These are phyloP conservation scores for Sphaeramia orbicularis DNA, from an alignment of 2,797 vertebrate genomes.

Conservation along the genomic window DNA sequence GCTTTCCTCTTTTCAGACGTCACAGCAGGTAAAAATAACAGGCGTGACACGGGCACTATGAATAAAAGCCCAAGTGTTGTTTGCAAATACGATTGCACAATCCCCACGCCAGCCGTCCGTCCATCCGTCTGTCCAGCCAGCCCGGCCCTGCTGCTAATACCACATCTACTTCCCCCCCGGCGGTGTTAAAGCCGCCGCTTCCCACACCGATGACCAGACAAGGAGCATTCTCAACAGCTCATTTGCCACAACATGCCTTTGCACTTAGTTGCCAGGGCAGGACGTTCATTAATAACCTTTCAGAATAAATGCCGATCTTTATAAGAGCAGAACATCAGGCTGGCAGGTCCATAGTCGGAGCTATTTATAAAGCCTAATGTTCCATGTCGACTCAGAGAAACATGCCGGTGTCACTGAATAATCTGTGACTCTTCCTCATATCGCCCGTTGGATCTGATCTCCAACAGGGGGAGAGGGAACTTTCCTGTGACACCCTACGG, in stretches of 20 bases:
- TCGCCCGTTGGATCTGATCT: constrained; percentile 41
- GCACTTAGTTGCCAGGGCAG: constrained; percentile 83
- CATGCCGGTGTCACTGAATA: constrained; percentile 72
- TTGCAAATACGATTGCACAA: constrained; percentile 89
- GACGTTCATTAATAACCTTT: constrained; percentile 85
- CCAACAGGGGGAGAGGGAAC: constrained; percentile 32
- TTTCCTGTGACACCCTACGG: constrained; percentile 66
- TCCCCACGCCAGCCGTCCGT: constrained; percentile 68
- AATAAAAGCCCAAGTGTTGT: constrained; percentile 86
- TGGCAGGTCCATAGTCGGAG: constrained; percentile 76
- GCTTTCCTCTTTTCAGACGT: constrained; percentile 81
- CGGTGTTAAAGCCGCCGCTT: constrained; percentile 52
- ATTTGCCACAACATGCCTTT: constrained; percentile 79
- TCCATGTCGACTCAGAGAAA: constrained; percentile 80
- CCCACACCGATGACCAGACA: constrained; percentile 71
- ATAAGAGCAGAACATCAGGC: constrained; percentile 80
- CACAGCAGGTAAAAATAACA: constrained; percentile 86
- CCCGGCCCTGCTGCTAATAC: constrained; percentile 73
- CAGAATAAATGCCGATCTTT: constrained; percentile 82
- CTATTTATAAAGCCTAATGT: constrained; percentile 87
- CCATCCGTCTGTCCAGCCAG: constrained; percentile 37
- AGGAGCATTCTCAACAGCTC: constrained; percentile 73
- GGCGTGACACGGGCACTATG: constrained; percentile 73
- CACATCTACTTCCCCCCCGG: constrained; percentile 63
- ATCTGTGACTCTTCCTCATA: constrained; percentile 63